Evolutionary conservation across 2,797 vertebrate genomes (phyloP).

Genomic region (Hippoglossus hippoglossus): DNA sequence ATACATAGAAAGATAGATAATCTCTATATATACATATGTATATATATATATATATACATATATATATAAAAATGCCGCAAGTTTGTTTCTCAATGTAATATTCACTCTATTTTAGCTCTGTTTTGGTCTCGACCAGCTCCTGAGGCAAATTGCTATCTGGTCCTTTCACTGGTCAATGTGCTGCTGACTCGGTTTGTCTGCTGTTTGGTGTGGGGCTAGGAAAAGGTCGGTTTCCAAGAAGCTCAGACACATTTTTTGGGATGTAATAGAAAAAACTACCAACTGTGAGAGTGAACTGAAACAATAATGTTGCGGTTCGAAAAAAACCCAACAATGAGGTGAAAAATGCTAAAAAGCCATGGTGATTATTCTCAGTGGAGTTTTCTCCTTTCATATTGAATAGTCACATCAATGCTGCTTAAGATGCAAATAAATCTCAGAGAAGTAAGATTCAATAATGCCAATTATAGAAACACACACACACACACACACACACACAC

Average conservation of each 20-base stretch:
- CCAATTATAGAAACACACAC: neutral
- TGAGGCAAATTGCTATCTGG: neutral
- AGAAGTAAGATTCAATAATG: neutral
- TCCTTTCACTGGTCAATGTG: neutral
- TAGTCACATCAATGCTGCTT: neutral
- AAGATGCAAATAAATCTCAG: neutral
- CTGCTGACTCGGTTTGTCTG: neutral
- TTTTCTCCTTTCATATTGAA: neutral
- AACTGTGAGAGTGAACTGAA: neutral
- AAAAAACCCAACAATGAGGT: neutral
- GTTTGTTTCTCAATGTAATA: too few species aligned
- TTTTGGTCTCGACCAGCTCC: neutral
- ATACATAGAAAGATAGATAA: neutral
- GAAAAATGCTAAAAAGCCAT: neutral
- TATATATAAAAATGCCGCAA: too few species aligned
- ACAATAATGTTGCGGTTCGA: too few species aligned
- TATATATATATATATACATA: too few species aligned
- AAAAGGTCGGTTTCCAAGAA: too few species aligned
- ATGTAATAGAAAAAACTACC: neutral
- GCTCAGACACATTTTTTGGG: too few species aligned
- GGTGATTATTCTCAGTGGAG: neutral
- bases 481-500: conserved; percentile 10
- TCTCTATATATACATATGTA: too few species aligned
- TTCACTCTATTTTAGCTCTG: too few species aligned
- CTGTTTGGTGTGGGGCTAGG: neutral